Evolutionary conservation across 1,140 invertebrate genomes (phyloP), one percentile per base, ranked within the genome.

Genomic region (Tetraneura akinire): DNA sequence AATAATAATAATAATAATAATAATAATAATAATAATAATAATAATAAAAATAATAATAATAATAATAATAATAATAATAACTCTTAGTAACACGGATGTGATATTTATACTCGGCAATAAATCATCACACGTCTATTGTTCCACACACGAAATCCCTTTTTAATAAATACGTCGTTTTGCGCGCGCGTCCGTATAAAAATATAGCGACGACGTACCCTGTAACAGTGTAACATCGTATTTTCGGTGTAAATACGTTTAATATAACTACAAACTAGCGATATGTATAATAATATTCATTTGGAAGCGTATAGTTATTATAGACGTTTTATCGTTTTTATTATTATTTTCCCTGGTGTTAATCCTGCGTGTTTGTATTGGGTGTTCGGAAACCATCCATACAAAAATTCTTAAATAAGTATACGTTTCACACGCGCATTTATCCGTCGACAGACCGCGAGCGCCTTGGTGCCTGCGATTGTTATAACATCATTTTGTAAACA

Each of bases 91-190:
- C n/a, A n/a, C n/a, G n/a, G n/a, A 23, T 49, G 9, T 21, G 11
- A n/a, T 71, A 18, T 51, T 71, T 71, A n/a, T 37, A 53, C 70
- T 16, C 49, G 13, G n/a, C 14, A 23, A 73, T 73, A 73, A 73
- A 73, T 73, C 70, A 73, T 53, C 70, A 73, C 26, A n/a, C 16
- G n/a, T 51, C 47, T 29, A 37, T 73, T 73, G 70, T 73, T 32
- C n/a, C 47, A 21, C n/a, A 1, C 4, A 4, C 21, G 37, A 53
- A 51, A 73, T 73, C 23, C 70, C 16, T 32, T 73, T 53, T 51
- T 73, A 53, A 73, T 53, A 73, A 73, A 73, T 73, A 73, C 6
- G 47, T 45, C 10, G 29, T 37, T 37, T 37, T 4, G 18, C 16
- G 16, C 60, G 29, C 62, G 29, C 64, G 64, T 23, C 21, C 42